These are phyloP conservation scores for Drosophila varians DNA, from an alignment of 1,140 invertebrate species.

Conservation along the genomic window DNA sequence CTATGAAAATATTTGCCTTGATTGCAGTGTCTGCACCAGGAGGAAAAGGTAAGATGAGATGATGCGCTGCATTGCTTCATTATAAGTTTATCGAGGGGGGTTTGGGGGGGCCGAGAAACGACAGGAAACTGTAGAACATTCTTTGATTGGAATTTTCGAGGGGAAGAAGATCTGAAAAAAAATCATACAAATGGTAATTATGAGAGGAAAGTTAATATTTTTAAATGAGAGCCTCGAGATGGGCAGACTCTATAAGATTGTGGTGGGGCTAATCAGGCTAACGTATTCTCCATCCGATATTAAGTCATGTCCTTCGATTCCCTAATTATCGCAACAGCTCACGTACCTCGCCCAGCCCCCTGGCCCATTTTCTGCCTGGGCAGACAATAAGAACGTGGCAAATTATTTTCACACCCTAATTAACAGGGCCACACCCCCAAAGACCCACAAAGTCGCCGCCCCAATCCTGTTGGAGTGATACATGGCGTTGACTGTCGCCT, in stretches of 20 bases:
- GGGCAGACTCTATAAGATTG: neutral
- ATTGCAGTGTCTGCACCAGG: conserved; percentile 32
- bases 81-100: conserved; percentile 26
- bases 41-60: conserved; percentile 16
- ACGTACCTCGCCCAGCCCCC: conserved; percentile 23
- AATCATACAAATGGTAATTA: conserved; percentile 32
- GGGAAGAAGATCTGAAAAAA: neutral
- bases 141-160: conserved; percentile 27
- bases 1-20: conserved; percentile 48
- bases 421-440: conserved; percentile 18
- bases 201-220: neutral
- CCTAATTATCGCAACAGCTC: conserved; percentile 37
- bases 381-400: conserved; percentile 42
- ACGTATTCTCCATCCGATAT: neutral
- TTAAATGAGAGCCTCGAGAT: neutral
- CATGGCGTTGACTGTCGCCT: conserved; percentile 40
- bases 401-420: conserved; percentile 62
- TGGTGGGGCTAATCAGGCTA: too few relatives aligned
- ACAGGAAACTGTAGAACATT: conserved; percentile 17
- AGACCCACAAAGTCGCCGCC: neutral
- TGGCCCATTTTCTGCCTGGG: conserved; percentile 24
- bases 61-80: conserved; percentile 36
- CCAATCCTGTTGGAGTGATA: conserved; percentile 39
- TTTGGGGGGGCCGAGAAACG: neutral
- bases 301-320: conserved; percentile 1